Evolutionary conservation across 2,113 vertebrate genomes (phyloP), one percentile per base, ranked within the genome.

Genomic region (Phalacrocorax pelagicus): DNA sequence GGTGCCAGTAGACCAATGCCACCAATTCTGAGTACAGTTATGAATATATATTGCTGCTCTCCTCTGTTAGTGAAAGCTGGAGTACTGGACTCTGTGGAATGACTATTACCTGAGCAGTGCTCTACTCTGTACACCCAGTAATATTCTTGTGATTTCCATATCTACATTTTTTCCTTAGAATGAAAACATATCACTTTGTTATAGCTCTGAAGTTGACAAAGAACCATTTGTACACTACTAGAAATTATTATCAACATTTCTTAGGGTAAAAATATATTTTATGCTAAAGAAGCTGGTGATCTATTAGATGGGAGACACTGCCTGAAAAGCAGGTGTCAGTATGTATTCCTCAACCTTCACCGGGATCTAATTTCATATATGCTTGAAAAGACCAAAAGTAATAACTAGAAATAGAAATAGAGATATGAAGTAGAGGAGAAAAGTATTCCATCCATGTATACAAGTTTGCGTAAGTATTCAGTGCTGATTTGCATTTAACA

Each of bases 21-120:
- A 96, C 44, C 26, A 92, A 22, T 92, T 84, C 84, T 78, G 65
- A 87, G 32, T 51, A 44, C 15, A 73, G 42, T 24, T 90, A 63
- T 89, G 89, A 89, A 79, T 94, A 81, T 47, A 71, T 81, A 81
- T 94, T 91, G n/a, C 32, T 92, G 34, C 32, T 74, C 58, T 62
- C 46, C 46, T 90, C 42, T 83, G 7, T 21, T 51, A 89, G 34
- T 7, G 12, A 87, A 94, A 91, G 59, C 86, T 55, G 59, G 24
- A 91, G 36, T 27, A 62, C 32, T 62, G 75, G 46, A 27, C 42
- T 74, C 46, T 70, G n/a, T 19, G 58, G 34, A 54, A 59, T 40
- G 6, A 82, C 14, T 81, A 77, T 93, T 78, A 81, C n/a, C 80
- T 47, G 46, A 90, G 34, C 15, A 63, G 6, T 34, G 47, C 2